phyloP scores from a whole-genome alignment of 1,140 invertebrate genomes.

The Musca vetustissima region DNA sequence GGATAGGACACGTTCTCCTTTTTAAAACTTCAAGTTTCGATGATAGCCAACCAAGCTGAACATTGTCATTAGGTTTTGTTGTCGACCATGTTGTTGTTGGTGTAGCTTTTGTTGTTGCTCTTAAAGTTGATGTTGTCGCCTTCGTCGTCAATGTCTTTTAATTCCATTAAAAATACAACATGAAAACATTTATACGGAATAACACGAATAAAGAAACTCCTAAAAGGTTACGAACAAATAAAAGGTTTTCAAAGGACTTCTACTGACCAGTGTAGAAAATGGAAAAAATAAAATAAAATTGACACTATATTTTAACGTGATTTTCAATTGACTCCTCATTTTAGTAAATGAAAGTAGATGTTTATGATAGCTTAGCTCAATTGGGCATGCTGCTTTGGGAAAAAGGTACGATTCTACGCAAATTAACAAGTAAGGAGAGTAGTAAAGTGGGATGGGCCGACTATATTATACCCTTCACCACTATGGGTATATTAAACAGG shows the following conservation, averaged over 20 bases:
- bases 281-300: background rate
- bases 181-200: background rate
- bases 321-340: conserved; percentile 29
- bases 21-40: background rate
- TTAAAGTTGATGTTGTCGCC: conserved; percentile 22
- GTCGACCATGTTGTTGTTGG: background rate
- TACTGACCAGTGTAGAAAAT: background rate
- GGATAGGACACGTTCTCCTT: background rate
- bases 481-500: too few species aligned
- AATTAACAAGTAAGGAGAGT: too few species aligned
- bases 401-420: too few species aligned
- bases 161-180: conserved; percentile 18
- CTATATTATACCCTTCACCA: too few species aligned
- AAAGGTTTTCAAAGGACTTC: too few species aligned
- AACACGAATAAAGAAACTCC: background rate
- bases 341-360: conserved; percentile 4
- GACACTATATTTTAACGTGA: conserved; percentile 20
- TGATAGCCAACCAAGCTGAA: conserved; percentile 10
- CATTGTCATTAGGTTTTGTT: conserved; percentile 14
- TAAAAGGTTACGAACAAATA: too few species aligned
- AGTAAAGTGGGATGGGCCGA: too few species aligned
- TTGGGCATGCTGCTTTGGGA: conserved; percentile 10
- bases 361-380: conserved; percentile 1
- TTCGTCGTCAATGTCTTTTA: conserved; percentile 19
- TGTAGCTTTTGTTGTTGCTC: background rate